Conservation (phyloP, 2,113 vertebrate species). For the Cairina moschata region DNA sequence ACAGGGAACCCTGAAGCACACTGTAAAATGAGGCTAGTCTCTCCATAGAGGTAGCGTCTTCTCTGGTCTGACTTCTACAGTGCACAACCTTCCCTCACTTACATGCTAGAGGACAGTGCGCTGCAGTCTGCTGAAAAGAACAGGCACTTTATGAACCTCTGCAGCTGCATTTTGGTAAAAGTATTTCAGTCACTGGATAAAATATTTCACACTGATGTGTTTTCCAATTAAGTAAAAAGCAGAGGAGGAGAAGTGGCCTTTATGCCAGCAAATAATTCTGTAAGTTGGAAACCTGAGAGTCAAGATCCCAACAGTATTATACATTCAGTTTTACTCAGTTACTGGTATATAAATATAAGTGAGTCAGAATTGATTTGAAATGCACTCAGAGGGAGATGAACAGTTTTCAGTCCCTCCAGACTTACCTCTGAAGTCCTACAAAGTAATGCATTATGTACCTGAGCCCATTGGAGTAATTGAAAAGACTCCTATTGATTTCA, state of each 20-base stretch:
- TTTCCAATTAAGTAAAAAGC: not conserved
- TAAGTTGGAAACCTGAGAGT: not conserved
- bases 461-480: conserved; percentile 1
- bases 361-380: not conserved
- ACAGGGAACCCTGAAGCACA: not conserved
- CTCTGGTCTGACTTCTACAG: not conserved
- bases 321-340: not conserved
- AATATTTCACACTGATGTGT: not conserved
- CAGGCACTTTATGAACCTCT: not conserved
- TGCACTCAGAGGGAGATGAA: not conserved
- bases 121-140: not conserved
- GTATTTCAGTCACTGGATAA: not conserved
- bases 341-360: not conserved
- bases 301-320: not conserved
- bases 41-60: not conserved
- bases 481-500: conserved; percentile 33
- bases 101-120: not conserved
- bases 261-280: not conserved
- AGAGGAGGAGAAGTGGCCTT: not conserved
- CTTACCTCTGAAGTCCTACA: conserved; percentile 52
- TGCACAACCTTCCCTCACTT: not conserved
- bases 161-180: not conserved
- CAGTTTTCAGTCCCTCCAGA: conserved; percentile 1
- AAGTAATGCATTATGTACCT: conserved; percentile 37
- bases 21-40: not conserved